A percentile compares a stretch with the other conserved stretches of the same genome.
These are phyloP conservation scores for Chalcis sispes DNA, from an alignment of 2,888 invertebrate species.

Conservation along the genomic window DNA sequence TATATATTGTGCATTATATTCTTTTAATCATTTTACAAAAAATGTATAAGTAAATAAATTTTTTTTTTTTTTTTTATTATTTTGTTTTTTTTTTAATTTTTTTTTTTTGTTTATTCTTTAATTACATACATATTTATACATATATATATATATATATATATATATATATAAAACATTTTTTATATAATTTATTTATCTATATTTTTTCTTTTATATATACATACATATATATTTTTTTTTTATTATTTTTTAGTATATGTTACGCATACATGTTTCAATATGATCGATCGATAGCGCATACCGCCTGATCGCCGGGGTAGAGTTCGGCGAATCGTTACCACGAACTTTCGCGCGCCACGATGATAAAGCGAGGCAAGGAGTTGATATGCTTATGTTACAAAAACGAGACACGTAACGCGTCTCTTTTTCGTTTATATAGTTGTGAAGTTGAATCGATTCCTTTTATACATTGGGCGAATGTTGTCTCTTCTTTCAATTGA, in stretches of 20 bases:
- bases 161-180: not conserved
- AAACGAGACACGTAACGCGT: too few species aligned
- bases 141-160: not conserved
- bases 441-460: too few species aligned
- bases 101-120: not conserved
- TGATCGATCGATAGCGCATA: slow-evolving; percentile 63
- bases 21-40: too few species aligned
- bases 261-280: slow-evolving; percentile 24
- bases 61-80: slow-evolving; percentile 32
- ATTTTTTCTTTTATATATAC: not conserved
- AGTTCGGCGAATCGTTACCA: slow-evolving; percentile 61
- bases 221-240: not conserved
- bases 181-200: not conserved
- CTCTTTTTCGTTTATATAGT: too few species aligned
- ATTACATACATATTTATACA: too few species aligned
- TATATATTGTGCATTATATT: not conserved
- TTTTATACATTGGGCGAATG: too few species aligned
- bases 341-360: slow-evolving; percentile 53
- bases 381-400: not conserved
- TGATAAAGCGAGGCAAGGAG: slow-evolving; percentile 12
- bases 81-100: not conserved
- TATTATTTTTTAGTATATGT: not conserved
- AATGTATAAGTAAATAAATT: too few species aligned
- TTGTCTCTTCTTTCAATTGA: too few species aligned
- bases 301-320: slow-evolving; percentile 69